A percentile compares a stretch with the other conserved stretches of the same genome.
phyloP scores from a whole-genome alignment of 2,888 invertebrate species.

The Orgyia antiqua region DNA sequence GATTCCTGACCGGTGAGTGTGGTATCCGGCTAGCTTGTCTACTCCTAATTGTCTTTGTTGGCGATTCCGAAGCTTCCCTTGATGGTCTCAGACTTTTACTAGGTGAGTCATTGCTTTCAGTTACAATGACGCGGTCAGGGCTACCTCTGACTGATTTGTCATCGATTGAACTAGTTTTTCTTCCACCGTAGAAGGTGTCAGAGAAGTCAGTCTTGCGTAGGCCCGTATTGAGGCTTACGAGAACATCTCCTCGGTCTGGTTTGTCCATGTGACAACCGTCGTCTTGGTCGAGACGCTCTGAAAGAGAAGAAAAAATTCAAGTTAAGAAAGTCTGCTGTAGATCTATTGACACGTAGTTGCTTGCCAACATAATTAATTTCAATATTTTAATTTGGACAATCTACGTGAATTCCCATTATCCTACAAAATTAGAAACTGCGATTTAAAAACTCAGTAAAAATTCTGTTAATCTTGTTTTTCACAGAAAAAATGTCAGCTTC shows the following conservation, averaged over 20 bases:
- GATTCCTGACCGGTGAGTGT: constrained; percentile 61
- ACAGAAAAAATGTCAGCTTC: no score
- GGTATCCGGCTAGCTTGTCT: constrained; percentile 68
- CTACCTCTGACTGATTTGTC: constrained; percentile 63
- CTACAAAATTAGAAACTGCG: no score
- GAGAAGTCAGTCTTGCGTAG: constrained; percentile 84
- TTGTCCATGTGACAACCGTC: constrained; percentile 64
- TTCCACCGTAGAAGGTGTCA: constrained; percentile 78
- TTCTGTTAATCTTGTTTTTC: no score
- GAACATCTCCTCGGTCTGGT: constrained; percentile 65
- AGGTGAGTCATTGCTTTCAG: constrained; percentile 61
- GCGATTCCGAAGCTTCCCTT: constrained; percentile 54
- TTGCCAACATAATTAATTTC: no score
- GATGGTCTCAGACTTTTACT: constrained; percentile 61
- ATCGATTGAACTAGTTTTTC: constrained; percentile 60
- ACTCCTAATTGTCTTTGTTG: constrained; percentile 55
- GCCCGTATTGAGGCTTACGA: constrained; percentile 83
- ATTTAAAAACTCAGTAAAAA: no score
- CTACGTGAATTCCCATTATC: no score
- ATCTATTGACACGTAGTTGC: not conserved
- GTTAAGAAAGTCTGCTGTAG: not conserved
- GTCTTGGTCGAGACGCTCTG: constrained; percentile 82
- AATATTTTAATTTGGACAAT: no score
- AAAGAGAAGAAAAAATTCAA: constrained; percentile 27
- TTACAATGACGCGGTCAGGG: constrained; percentile 58